phyloP scores from a whole-genome alignment of 2,888 invertebrate genomes.

The Yponomeuta evonymella region DNA sequence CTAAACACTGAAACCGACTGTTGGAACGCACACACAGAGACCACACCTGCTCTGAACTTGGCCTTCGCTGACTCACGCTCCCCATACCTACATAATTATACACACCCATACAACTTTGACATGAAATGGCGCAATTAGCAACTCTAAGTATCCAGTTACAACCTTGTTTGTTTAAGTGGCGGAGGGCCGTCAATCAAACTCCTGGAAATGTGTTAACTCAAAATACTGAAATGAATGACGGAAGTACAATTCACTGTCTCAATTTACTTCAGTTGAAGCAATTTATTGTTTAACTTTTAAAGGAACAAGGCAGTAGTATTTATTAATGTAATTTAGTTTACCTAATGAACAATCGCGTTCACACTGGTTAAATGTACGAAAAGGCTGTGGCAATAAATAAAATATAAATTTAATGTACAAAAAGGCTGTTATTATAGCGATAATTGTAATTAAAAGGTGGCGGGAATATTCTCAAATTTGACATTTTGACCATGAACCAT shows the following conservation, averaged over 20 bases:
- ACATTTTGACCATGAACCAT: too few species aligned
- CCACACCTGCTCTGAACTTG: conserved; percentile 2
- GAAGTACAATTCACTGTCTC: neutral
- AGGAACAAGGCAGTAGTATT: too few species aligned
- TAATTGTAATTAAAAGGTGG: too few species aligned
- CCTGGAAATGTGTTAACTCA: neutral
- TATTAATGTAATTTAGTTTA: too few species aligned
- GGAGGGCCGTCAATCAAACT: conserved; percentile 11
- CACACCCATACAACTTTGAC: neutral
- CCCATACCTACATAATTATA: neutral
- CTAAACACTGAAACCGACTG: neutral
- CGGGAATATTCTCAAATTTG: too few species aligned
- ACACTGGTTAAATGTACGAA: too few species aligned
- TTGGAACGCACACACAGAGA: neutral
- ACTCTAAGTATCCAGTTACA: conserved; percentile 8
- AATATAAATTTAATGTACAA: too few species aligned
- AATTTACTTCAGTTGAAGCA: too few species aligned
- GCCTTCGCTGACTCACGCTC: conserved; percentile 5
- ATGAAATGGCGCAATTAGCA: conserved; percentile 2
- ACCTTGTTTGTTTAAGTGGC: conserved; percentile 13
- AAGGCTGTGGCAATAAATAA: too few species aligned
- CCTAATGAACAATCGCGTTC: too few species aligned
- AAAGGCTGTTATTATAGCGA: too few species aligned
- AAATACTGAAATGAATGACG: neutral
- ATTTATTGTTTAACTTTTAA: too few species aligned